phyloP scores from a whole-genome alignment of 2,113 vertebrate genomes.

The Danionella cerebrum region DNA sequence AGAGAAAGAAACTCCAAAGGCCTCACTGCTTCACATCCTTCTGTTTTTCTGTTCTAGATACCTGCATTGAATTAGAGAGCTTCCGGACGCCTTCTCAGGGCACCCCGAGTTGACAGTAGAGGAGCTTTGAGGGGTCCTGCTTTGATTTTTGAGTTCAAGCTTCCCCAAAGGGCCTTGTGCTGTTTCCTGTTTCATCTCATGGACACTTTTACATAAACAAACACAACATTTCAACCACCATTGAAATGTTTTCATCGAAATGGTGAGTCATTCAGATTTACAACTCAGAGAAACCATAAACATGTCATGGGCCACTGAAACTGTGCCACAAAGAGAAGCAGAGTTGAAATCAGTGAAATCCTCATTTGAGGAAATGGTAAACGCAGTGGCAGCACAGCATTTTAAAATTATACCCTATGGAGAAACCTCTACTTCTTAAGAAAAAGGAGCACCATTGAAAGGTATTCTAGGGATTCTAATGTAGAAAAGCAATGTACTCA shows the following conservation, averaged over 20 bases:
- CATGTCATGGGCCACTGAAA: background rate
- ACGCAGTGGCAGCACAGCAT: background rate
- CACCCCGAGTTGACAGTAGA: constrained; percentile 30
- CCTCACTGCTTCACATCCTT: constrained; percentile 57
- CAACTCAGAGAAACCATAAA: background rate
- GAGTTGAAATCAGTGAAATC: too few relatives aligned
- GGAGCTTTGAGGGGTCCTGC: background rate
- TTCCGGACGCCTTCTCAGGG: constrained; percentile 51
- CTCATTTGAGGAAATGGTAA: too few relatives aligned
- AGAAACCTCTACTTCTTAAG: background rate
- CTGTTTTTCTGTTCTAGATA: constrained; percentile 49
- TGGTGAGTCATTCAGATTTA: background rate
- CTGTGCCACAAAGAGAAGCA: too few relatives aligned
- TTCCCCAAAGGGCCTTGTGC: background rate
- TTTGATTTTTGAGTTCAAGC: constrained; percentile 13
- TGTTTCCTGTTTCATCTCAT: constrained; percentile 1
- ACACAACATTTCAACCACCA: background rate
- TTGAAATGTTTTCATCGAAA: constrained; percentile 6
- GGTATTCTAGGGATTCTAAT: too few relatives aligned
- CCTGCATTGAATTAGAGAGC: constrained; percentile 66
- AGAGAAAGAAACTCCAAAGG: background rate
- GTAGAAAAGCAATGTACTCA: too few relatives aligned
- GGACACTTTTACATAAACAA: constrained; percentile 4
- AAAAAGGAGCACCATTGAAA: too few relatives aligned
- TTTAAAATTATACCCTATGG: background rate